Conservation (phyloP, 2,888 invertebrate genomes). For the Atethmia centrago region DNA sequence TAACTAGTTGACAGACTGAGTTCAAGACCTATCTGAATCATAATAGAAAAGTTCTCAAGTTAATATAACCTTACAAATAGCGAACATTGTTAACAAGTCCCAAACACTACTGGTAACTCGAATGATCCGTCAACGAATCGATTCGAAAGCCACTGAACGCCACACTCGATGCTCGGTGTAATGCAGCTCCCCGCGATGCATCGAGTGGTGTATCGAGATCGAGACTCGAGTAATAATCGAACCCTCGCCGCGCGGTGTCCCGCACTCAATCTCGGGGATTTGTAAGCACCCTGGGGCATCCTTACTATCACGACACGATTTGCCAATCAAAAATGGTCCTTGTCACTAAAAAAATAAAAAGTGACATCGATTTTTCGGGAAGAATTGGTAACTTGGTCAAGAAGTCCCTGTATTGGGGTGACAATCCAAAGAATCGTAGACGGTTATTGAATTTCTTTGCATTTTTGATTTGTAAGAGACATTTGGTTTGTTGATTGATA, state of each 20-base stretch:
- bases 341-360: slow-evolving; percentile 62
- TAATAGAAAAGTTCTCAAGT: slow-evolving; percentile 19
- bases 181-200: slow-evolving; percentile 84
- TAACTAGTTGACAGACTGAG: not conserved
- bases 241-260: slow-evolving; percentile 82
- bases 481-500: slow-evolving; percentile 78
- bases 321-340: slow-evolving; percentile 69
- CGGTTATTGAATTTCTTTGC: slow-evolving; percentile 89
- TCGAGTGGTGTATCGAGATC: slow-evolving; percentile 86
- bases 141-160: slow-evolving; percentile 73
- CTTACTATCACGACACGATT: slow-evolving; percentile 54
- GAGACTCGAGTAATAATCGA: slow-evolving; percentile 86
- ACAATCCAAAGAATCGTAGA: slow-evolving; percentile 86
- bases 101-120: slow-evolving; percentile 58
- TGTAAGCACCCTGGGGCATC: slow-evolving; percentile 74
- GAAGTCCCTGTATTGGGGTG: slow-evolving; percentile 82
- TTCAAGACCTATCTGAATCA: slow-evolving; percentile 14
- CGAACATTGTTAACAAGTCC: slow-evolving; percentile 52
- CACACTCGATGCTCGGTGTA: slow-evolving; percentile 73
- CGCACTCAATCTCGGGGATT: slow-evolving; percentile 87
- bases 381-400: slow-evolving; percentile 60
- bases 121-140: slow-evolving; percentile 79
- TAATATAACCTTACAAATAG: slow-evolving; percentile 40
- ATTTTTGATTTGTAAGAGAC: slow-evolving; percentile 87
- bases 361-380: slow-evolving; percentile 11